Conservation (phyloP, 2,888 invertebrate genomes). For the Caenorhabditis auriculariae region DNA sequence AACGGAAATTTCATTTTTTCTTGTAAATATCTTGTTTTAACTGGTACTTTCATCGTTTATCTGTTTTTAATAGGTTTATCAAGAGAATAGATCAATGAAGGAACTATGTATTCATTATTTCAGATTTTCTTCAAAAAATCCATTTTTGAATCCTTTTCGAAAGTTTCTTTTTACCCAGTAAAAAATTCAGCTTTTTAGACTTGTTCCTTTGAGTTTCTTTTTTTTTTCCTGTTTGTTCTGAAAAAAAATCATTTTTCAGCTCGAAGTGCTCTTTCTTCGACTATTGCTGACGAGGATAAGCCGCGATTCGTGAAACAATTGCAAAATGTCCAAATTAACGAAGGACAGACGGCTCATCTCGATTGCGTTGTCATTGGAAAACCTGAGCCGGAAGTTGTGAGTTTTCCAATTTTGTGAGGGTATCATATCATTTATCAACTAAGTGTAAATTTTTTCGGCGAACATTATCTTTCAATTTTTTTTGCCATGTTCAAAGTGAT, state of each 20-base stretch:
- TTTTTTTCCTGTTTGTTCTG: no score
- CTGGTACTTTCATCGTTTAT: background rate
- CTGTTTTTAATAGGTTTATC: background rate
- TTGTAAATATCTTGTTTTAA: background rate
- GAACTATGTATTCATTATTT: no score
- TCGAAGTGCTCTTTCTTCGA: constrained; percentile 34
- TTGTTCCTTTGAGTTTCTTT: no score
- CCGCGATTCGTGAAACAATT: constrained; percentile 56
- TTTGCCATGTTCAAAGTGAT: no score
- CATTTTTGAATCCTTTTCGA: no score
- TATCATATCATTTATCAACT: background rate
- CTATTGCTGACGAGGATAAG: constrained; percentile 70
- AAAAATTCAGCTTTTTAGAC: background rate
- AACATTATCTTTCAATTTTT: no score
- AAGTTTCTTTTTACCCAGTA: no score
- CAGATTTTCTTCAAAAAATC: no score
- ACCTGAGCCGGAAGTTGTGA: constrained; percentile 66
- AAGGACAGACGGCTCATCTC: constrained; percentile 67
- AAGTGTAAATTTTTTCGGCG: no score
- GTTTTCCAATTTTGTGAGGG: background rate
- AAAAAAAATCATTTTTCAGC: constrained; percentile 18
- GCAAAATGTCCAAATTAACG: constrained; percentile 65
- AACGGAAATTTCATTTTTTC: no score
- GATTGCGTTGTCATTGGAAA: constrained; percentile 67
- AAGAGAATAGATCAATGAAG: no score